phyloP scores from a whole-genome alignment of 2,888 invertebrate genomes.

The Epinotia bilunana region DNA sequence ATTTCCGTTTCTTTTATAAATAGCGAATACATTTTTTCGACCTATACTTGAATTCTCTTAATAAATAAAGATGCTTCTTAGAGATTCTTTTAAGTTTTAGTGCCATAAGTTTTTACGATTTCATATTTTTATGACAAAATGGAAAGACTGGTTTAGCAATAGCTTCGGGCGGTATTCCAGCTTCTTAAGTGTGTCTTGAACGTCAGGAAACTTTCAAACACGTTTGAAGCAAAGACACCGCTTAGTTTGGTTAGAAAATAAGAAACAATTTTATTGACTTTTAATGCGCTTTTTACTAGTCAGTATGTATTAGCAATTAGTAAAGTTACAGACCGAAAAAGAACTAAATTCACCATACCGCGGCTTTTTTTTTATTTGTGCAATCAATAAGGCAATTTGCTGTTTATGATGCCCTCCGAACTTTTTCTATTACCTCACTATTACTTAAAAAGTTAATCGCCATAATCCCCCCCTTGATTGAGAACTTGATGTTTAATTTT shows the following conservation, averaged over 20 bases:
- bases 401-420: too few species aligned
- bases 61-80: not conserved
- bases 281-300: not conserved
- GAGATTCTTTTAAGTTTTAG: not conserved
- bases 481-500: slow-evolving; percentile 63
- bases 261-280: not conserved
- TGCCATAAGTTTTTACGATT: not conserved
- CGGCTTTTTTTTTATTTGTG: too few species aligned
- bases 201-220: slow-evolving; percentile 7
- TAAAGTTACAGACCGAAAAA: not conserved
- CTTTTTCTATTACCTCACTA: not conserved
- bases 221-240: not conserved
- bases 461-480: slow-evolving; percentile 56
- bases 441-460: slow-evolving; percentile 11
- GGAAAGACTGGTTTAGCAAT: slow-evolving; percentile 2
- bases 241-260: not conserved
- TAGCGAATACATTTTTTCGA: not conserved
- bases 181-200: slow-evolving; percentile 1
- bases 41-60: not conserved
- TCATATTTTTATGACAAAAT: not conserved
- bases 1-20: slow-evolving; percentile 14
- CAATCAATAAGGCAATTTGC: too few species aligned
- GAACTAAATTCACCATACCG: not conserved
- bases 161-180: not conserved
- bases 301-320: not conserved